phyloP scores from a whole-genome alignment of 2,113 vertebrate genomes.

The Ramphastos sulfuratus region DNA sequence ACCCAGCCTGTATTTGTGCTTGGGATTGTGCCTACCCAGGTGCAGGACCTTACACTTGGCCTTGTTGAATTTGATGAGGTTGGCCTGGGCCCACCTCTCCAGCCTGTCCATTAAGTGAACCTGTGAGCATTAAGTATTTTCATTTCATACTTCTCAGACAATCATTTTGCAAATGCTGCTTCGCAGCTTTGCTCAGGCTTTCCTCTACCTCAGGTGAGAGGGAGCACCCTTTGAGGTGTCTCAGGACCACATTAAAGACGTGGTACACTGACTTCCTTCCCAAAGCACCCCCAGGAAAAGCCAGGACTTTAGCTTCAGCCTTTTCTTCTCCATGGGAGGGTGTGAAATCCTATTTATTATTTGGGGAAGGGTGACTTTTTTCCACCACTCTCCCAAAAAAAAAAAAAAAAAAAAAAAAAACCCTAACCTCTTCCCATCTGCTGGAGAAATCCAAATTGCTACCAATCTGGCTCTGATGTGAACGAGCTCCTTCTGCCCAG shows the following conservation, averaged over 20 bases:
- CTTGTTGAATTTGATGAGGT: too few relatives aligned
- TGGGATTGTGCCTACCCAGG: too few relatives aligned
- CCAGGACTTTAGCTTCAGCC: not conserved
- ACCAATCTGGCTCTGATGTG: not conserved
- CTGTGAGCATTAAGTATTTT: accelerated
- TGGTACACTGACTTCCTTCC: not conserved
- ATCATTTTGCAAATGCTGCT: not conserved
- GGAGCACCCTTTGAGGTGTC: not conserved
- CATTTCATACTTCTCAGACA: not conserved
- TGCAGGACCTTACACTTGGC: too few relatives aligned
- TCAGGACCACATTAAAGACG: accelerated
- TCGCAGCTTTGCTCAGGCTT: not conserved
- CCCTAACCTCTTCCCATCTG: not conserved
- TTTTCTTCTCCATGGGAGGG: not conserved
- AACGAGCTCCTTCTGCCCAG: slow-evolving; percentile 11
- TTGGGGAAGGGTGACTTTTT: not conserved
- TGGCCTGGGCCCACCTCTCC: too few relatives aligned
- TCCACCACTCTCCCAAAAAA: not conserved
- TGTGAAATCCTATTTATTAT: not conserved
- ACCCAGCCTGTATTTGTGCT: too few relatives aligned
- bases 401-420: too few relatives aligned
- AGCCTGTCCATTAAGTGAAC: too few relatives aligned
- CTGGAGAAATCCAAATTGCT: not conserved
- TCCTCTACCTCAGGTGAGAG: not conserved
- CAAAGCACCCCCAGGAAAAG: not conserved